Evolutionary conservation across 2,888 invertebrate genomes (phyloP).

Genomic region (Eueremaeus valkanovi): DNA sequence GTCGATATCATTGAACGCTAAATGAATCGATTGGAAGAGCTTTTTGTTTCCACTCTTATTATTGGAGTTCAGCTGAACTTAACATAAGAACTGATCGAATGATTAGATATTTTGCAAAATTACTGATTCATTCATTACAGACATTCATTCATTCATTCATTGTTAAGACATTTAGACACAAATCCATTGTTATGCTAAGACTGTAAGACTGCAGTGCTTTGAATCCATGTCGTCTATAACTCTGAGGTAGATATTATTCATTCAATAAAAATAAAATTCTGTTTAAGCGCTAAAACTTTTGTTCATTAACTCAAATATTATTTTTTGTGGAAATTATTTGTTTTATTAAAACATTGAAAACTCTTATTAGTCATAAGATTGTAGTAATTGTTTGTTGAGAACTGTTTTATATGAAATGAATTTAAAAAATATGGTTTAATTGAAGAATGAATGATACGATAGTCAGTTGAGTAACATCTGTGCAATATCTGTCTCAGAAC

Average conservation of each 20-base stretch:
- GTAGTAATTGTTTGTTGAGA: too few species aligned
- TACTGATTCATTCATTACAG: too few species aligned
- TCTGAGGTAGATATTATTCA: not conserved
- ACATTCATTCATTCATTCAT: not conserved
- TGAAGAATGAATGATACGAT: too few species aligned
- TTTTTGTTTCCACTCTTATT: not conserved
- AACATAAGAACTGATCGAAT: not conserved
- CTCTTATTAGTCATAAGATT: too few species aligned
- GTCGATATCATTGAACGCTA: constrained; percentile 20
- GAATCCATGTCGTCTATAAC: not conserved
- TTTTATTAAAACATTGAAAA: too few species aligned
- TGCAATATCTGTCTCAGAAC: not conserved
- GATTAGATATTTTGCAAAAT: not conserved
- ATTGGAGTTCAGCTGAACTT: not conserved
- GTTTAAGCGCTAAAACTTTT: too few species aligned
- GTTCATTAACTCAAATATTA: too few species aligned
- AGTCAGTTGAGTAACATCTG: not conserved
- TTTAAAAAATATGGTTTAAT: too few species aligned
- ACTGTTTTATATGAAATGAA: too few species aligned
- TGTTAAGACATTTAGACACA: not conserved
- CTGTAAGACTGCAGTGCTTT: not conserved
- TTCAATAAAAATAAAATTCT: too few species aligned
- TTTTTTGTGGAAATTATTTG: too few species aligned
- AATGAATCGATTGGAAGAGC: constrained; percentile 7
- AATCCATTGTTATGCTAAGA: not conserved